These are phyloP conservation scores for Toxotes jaculatrix DNA, from an alignment of 2,113 vertebrate species.

Conservation along the genomic window DNA sequence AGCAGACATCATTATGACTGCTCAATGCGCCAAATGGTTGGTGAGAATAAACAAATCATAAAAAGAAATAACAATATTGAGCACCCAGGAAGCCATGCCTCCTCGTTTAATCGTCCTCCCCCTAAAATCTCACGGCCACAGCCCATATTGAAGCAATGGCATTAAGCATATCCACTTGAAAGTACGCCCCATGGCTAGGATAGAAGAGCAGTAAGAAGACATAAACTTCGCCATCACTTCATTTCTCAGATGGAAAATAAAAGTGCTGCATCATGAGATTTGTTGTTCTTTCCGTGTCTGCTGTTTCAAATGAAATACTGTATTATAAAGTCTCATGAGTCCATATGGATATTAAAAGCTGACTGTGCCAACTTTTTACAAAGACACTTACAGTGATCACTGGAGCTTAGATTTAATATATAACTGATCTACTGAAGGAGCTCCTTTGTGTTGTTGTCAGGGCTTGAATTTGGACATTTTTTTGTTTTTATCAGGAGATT, in stretches of 20 bases:
- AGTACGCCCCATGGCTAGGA: slow-evolving; percentile 51
- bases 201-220: slow-evolving; percentile 19
- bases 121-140: slow-evolving; percentile 16
- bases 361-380: slow-evolving; percentile 18
- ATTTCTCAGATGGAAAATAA: slow-evolving; percentile 31
- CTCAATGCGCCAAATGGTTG: slow-evolving; percentile 30
- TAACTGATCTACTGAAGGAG: not conserved
- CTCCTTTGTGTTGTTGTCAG: slow-evolving; percentile 7
- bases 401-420: slow-evolving; percentile 29
- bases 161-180: slow-evolving; percentile 63
- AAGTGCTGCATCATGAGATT: slow-evolving; percentile 32
- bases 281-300: slow-evolving; percentile 14
- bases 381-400: slow-evolving; percentile 14
- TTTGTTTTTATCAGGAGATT: not conserved
- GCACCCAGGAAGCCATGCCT: slow-evolving; percentile 31
- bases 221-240: slow-evolving; percentile 29
- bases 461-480: slow-evolving; percentile 1
- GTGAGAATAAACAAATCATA: slow-evolving; percentile 63
- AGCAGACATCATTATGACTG: slow-evolving; percentile 50
- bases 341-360: slow-evolving; percentile 47
- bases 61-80: slow-evolving; percentile 45
- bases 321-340: slow-evolving; percentile 15
- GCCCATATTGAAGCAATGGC: slow-evolving; percentile 37
- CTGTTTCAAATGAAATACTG: slow-evolving; percentile 15
- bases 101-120: slow-evolving; percentile 31